These are phyloP conservation scores for Latheticus oryzae DNA, from an alignment of 2,888 invertebrate genomes.

Conservation along the genomic window DNA sequence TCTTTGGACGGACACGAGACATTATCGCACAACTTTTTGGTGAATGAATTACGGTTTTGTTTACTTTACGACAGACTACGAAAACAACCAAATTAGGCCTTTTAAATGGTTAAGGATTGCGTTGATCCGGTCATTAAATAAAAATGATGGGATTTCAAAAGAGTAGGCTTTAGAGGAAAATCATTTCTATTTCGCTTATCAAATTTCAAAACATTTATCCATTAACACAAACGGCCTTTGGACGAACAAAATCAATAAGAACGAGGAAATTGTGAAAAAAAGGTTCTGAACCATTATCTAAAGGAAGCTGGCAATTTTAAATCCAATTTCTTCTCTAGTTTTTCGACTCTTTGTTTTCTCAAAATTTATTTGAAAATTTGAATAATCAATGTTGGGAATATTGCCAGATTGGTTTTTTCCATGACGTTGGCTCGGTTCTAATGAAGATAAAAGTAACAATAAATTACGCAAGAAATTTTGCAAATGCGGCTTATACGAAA, in stretches of 20 bases:
- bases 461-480: constrained; percentile 26
- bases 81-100: too few relatives aligned
- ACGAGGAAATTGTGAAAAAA: constrained; percentile 30
- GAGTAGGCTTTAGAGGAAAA: too few relatives aligned
- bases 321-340: constrained; percentile 29
- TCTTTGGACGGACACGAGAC: constrained; percentile 22
- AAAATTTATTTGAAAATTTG: constrained; percentile 34
- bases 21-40: constrained; percentile 23
- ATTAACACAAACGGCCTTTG: constrained; percentile 22
- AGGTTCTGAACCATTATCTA: constrained; percentile 25
- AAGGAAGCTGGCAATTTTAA: constrained; percentile 31
- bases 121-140: too few relatives aligned
- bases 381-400: constrained; percentile 29
- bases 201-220: constrained; percentile 18
- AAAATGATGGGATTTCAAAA: too few relatives aligned
- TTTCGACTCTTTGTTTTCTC: constrained; percentile 28
- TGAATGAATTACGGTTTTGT: constrained; percentile 24
- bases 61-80: too few relatives aligned
- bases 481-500: too few relatives aligned
- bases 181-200: too few relatives aligned
- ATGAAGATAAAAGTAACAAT: constrained; percentile 29
- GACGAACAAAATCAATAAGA: constrained; percentile 21
- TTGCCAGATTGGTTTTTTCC: constrained; percentile 30
- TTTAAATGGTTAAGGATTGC: too few relatives aligned
- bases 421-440: not conserved